Percentiles rank a stretch among this genome's conserved stretches.
Evolutionary conservation across 2,113 vertebrate genomes (phyloP).

Genomic region (Hippolais icterina): DNA sequence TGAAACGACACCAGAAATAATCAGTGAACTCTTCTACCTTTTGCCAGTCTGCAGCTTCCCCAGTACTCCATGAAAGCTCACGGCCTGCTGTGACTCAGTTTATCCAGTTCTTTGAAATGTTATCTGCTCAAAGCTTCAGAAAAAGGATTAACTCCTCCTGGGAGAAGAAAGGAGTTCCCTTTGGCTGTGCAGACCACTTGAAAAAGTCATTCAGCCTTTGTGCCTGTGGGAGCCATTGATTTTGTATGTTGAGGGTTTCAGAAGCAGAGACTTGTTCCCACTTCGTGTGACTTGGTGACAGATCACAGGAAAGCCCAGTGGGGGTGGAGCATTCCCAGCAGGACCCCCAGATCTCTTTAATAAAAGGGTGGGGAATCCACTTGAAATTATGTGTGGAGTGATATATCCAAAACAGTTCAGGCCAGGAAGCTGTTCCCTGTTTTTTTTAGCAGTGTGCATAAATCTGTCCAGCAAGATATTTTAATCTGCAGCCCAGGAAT

Average conservation of each 20-base stretch:
- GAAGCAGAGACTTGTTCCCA: not conserved
- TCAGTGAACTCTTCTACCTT: not conserved
- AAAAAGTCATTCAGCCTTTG: constrained; percentile 10
- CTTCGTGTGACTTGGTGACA: not conserved
- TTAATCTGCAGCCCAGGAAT: not conserved
- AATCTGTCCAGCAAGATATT: not conserved
- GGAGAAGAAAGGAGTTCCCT: not conserved
- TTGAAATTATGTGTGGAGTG: not conserved
- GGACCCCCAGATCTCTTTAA: not conserved
- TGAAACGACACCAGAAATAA: not conserved
- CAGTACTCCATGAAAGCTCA: not conserved
- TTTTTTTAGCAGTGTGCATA: not conserved
- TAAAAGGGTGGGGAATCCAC: not conserved
- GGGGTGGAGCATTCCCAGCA: rapidly evolving
- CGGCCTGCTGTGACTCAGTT: not conserved
- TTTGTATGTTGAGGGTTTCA: not conserved
- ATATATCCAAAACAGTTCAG: not conserved
- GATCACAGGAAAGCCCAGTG: not conserved
- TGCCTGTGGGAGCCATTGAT: not conserved
- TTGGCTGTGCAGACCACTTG: not conserved
- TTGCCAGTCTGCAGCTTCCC: not conserved
- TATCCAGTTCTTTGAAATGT: constrained; percentile 10
- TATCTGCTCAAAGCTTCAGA: not conserved
- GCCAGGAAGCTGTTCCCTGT: not conserved
- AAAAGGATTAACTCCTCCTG: not conserved